A percentile compares a stretch with the other conserved stretches of the same genome.
phyloP scores from a whole-genome alignment of 1,140 invertebrate genomes.

The Zelostemma sp. region DNA sequence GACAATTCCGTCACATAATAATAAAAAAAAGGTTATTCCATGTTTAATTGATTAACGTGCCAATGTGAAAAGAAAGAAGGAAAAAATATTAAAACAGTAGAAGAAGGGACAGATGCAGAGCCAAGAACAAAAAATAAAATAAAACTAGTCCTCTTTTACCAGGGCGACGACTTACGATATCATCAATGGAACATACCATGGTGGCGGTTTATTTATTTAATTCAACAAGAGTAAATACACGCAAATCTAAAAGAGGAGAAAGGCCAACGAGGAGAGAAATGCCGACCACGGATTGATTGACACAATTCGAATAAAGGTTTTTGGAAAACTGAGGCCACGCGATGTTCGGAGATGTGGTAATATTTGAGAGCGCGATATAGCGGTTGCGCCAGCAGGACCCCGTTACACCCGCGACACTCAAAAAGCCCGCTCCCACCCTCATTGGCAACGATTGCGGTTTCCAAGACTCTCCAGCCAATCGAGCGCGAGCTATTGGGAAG shows the following conservation, averaged over 20 bases:
- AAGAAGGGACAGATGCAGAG: conserved; percentile 41
- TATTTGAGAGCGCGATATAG: conserved; percentile 66
- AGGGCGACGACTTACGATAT: conserved; percentile 68
- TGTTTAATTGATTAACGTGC: background rate
- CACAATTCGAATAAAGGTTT: conserved; percentile 23
- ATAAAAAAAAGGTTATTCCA: background rate
- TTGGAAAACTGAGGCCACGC: conserved; percentile 48
- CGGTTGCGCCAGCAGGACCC: conserved; percentile 59
- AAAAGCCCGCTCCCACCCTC: conserved; percentile 26
- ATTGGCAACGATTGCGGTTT: conserved; percentile 25
- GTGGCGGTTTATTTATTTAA: conserved; percentile 41
- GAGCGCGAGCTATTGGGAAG: conserved; percentile 31
- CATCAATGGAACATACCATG: conserved; percentile 69
- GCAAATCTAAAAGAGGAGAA: conserved; percentile 7
- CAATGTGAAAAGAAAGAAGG: conserved; percentile 2
- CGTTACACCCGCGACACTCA: conserved; percentile 29
- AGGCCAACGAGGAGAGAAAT: background rate
- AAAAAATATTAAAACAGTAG: conserved; percentile 25
- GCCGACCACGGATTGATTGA: conserved; percentile 13
- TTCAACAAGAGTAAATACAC: conserved; percentile 14
- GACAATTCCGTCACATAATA: too few relatives aligned
- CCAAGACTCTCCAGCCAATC: conserved; percentile 51
- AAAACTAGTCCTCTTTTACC: conserved; percentile 62
- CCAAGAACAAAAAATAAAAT: conserved; percentile 50
- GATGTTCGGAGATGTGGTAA: conserved; percentile 53